Evolutionary conservation across 2,797 vertebrate species (phyloP), one percentile per base, ranked within the genome.

Genomic region (Hapalemur alaotrensis): DNA sequence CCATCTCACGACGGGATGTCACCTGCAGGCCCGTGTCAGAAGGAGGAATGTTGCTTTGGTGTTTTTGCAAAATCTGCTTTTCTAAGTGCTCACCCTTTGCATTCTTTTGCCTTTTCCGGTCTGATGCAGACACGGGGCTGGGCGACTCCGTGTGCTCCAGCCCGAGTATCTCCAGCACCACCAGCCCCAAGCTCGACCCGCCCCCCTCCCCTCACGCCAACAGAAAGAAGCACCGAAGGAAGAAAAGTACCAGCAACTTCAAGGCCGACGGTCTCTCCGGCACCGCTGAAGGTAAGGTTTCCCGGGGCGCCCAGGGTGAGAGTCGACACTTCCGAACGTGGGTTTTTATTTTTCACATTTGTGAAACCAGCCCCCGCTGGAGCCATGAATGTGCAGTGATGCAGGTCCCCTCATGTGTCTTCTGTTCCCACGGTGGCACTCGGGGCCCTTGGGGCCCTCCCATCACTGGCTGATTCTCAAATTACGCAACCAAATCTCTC

Each of bases 241-340:
- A 99, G 99, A 99, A 99, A 98, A 99, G 99, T 98, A 99, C 99
- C 38, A 99, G 99, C 98, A 99, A 99, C 99, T 99, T 99, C 98
- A 99, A 99, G 97, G 99, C 99, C 1, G 99, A 99, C 20, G 99
- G 99, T 17, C 98, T 99, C 95, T 99, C 99, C 1, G 99, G 99
- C 98, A 99, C 99, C 8, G 99, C 99, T 1, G 99, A 99, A 99
- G 99, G 99, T 99, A 99, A 99, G 97, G 25, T 2, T 1, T 7
- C 46, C 41, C 8, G 0, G 3, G 23, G 4, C 20, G 1, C 4
- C 20, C 63, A 1, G 78, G 38, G 32, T 0, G 20, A 35, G 46
- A 0, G 23, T 8, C 35, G 9, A 17, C 14, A 0, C 28, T 23
- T 3, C 17, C 0, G 32, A 28, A 32, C 8, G 1, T 2, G 1